Conservation (phyloP, 2,888 invertebrate species). For the Erannis defoliaria region DNA sequence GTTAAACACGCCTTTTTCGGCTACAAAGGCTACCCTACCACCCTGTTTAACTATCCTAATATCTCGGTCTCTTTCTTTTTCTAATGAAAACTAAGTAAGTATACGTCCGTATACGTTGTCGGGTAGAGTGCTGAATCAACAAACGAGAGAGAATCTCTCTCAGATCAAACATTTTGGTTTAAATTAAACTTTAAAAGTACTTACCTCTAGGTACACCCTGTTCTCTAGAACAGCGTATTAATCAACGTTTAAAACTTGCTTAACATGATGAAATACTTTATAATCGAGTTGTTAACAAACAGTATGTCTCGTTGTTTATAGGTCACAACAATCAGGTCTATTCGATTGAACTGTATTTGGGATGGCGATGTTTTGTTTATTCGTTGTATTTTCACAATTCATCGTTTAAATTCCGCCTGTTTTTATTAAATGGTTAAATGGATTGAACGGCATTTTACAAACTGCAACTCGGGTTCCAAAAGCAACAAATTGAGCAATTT, state of each 20-base stretch:
- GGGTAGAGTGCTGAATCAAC: not conserved
- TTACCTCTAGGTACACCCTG: too few relatives aligned
- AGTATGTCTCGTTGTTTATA: conserved; percentile 48
- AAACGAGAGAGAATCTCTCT: not conserved
- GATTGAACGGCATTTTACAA: not conserved
- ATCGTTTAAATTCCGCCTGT: conserved; percentile 41
- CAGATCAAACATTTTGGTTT: not conserved
- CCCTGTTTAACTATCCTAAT: too few relatives aligned
- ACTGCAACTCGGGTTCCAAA: not conserved
- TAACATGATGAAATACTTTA: conserved; percentile 30
- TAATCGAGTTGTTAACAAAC: conserved; percentile 39
- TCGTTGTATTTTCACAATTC: conserved; percentile 55
- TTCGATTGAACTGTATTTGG: conserved; percentile 60
- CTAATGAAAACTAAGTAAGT: not conserved
- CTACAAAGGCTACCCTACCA: too few relatives aligned
- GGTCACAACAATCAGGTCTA: conserved; percentile 58
- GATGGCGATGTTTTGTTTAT: conserved; percentile 60
- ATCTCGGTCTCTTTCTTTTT: not conserved
- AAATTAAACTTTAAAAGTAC: not conserved
- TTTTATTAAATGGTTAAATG: conserved; percentile 3
- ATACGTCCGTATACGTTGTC: not conserved
- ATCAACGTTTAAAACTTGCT: conserved; percentile 22
- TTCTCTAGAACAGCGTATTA: conserved; percentile 2
- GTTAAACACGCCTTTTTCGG: too few relatives aligned
- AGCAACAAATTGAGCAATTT: not conserved